Conservation (phyloP, 2,113 vertebrate species). For the Onychostruthus taczanowskii region DNA sequence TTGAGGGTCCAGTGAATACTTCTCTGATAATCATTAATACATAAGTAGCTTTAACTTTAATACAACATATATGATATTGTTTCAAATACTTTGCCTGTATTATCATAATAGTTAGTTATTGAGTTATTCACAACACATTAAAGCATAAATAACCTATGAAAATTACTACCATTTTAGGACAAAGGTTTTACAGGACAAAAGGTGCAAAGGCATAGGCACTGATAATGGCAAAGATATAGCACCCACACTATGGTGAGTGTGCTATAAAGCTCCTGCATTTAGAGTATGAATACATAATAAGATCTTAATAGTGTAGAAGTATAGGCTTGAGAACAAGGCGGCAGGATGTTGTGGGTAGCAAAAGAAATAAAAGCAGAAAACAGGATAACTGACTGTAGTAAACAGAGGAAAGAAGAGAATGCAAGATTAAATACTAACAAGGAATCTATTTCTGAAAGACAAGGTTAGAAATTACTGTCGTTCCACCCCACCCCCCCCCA, state of each 20-base stretch:
- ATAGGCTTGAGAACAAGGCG: background rate
- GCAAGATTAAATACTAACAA: background rate
- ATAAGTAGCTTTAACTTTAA: background rate
- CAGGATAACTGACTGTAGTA: background rate
- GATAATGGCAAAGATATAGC: background rate
- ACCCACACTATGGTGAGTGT: background rate
- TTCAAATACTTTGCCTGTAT: background rate
- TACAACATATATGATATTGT: background rate
- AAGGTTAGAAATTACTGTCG: background rate
- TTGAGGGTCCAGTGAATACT: background rate
- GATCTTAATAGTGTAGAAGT: background rate
- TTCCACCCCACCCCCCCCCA: accelerated
- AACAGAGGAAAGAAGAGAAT: background rate
- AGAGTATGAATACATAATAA: background rate
- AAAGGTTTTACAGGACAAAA: background rate
- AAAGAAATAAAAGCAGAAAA: background rate
- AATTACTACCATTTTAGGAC: background rate
- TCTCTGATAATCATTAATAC: background rate
- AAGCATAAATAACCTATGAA: background rate
- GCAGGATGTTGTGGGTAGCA: background rate
- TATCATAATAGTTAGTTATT: background rate
- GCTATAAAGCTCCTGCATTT: background rate
- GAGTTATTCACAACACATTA: background rate
- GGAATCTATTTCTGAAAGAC: background rate
- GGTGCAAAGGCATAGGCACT: background rate